Evolutionary conservation across 2,888 invertebrate species (phyloP).

Genomic region (Phasia obesa): DNA sequence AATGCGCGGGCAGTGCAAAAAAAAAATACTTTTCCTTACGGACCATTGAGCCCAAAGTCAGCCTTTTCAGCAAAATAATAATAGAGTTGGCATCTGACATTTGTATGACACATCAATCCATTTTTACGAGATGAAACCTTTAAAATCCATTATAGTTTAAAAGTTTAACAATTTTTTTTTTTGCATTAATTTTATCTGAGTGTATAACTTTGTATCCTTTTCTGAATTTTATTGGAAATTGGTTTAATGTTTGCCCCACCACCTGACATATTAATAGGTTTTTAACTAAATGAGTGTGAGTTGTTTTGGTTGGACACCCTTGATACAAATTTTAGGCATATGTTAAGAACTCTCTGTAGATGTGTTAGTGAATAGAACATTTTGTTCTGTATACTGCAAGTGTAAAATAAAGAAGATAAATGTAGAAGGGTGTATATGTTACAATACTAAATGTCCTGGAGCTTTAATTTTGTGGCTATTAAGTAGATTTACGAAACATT

Average conservation of each 20-base stretch:
- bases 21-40: too few relatives aligned
- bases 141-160: too few relatives aligned
- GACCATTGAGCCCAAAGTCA: too few relatives aligned
- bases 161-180: too few relatives aligned
- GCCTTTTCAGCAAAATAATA: too few relatives aligned
- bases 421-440: neutral
- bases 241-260: slow-evolving; percentile 23
- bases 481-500: slow-evolving; percentile 57
- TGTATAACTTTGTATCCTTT: slow-evolving; percentile 14
- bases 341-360: slow-evolving; percentile 24
- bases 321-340: slow-evolving; percentile 1
- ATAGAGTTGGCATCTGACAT: too few relatives aligned
- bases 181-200: neutral
- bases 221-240: slow-evolving; percentile 48
- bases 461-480: slow-evolving; percentile 52
- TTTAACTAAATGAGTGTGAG: neutral
- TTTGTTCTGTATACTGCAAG: too few relatives aligned
- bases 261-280: slow-evolving; percentile 18
- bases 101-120: too few relatives aligned
- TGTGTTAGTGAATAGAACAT: neutral
- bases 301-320: slow-evolving; percentile 22
- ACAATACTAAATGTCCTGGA: slow-evolving; percentile 38
- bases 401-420: too few relatives aligned
- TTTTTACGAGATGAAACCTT: too few relatives aligned
- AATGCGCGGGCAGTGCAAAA: too few relatives aligned